A percentile compares a stretch with the other conserved stretches of the same genome.
Evolutionary conservation across 2,797 vertebrate species (phyloP).

Genomic region (Eulemur coronatus): DNA sequence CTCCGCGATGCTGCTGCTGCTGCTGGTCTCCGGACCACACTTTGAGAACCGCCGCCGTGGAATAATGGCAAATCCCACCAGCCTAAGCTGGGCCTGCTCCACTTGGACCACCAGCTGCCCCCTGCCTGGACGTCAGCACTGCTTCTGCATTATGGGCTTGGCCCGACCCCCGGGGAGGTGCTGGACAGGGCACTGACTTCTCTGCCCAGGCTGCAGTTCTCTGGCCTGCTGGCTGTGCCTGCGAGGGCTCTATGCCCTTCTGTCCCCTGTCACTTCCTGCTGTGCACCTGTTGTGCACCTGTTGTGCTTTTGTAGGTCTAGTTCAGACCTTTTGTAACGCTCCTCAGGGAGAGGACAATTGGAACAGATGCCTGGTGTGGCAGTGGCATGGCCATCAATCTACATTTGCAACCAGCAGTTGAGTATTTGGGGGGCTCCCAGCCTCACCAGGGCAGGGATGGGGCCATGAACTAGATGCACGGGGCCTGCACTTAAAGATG

Average conservation of each 20-base stretch:
- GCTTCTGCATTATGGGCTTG: not conserved
- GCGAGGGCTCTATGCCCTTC: not conserved
- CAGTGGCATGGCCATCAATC: not conserved
- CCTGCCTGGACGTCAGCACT: not conserved
- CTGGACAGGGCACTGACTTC: not conserved
- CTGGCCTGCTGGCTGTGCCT: not conserved
- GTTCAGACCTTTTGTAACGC: not conserved
- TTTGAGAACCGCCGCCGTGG: not conserved
- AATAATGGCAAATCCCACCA: not conserved
- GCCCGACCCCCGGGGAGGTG: not conserved
- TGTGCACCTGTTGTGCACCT: not conserved
- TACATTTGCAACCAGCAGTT: not conserved
- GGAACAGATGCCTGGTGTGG: not conserved
- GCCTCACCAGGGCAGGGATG: not conserved
- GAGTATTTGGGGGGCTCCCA: not conserved
- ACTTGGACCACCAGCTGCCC: not conserved
- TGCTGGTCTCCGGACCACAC: not conserved
- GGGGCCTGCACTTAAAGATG: fast-evolving
- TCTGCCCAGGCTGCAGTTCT: not conserved
- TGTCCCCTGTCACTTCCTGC: not conserved
- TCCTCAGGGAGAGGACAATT: not conserved
- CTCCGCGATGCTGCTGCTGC: fast-evolving
- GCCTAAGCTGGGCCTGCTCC: not conserved
- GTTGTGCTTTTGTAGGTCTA: not conserved
- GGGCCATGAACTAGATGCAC: not conserved